Evolutionary conservation across 1,140 invertebrate genomes (phyloP).

Genomic region (Drosophila jambulina): DNA sequence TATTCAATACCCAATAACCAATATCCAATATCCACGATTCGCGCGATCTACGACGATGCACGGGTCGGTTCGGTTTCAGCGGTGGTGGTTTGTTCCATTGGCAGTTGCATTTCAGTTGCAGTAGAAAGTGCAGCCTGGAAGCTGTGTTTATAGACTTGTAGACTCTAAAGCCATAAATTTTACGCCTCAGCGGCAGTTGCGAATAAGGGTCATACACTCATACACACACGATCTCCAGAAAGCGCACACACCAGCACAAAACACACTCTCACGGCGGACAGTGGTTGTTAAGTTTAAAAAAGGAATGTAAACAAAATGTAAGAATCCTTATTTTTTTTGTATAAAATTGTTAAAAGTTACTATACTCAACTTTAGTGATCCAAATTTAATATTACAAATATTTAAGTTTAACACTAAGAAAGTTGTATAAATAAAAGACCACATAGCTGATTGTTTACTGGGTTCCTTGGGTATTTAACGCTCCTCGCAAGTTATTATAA

Average conservation of each 20-base stretch:
- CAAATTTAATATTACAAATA: not conserved
- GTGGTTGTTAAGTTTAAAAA: conserved; percentile 2
- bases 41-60: conserved; percentile 20
- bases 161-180: conserved; percentile 83
- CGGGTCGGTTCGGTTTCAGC: conserved; percentile 34
- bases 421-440: not conserved
- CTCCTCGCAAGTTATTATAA: not conserved
- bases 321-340: no score
- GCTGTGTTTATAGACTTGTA: conserved; percentile 82
- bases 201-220: conserved; percentile 82
- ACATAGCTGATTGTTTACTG: not conserved
- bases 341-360: not conserved
- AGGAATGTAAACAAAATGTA: not conserved
- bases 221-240: conserved; percentile 54
- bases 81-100: conserved; percentile 22
- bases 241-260: conserved; percentile 5
- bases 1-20: conserved; percentile 17
- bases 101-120: conserved; percentile 60
- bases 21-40: conserved; percentile 35
- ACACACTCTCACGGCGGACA: conserved; percentile 11
- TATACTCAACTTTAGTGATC: not conserved
- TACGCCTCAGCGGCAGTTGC: conserved; percentile 79
- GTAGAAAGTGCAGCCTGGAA: conserved; percentile 77
- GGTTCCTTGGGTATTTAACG: not conserved
- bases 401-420: no score